Base-by-base conservation (phyloP, 2,888 invertebrate species). In the Ochropacha duplaris region DNA sequence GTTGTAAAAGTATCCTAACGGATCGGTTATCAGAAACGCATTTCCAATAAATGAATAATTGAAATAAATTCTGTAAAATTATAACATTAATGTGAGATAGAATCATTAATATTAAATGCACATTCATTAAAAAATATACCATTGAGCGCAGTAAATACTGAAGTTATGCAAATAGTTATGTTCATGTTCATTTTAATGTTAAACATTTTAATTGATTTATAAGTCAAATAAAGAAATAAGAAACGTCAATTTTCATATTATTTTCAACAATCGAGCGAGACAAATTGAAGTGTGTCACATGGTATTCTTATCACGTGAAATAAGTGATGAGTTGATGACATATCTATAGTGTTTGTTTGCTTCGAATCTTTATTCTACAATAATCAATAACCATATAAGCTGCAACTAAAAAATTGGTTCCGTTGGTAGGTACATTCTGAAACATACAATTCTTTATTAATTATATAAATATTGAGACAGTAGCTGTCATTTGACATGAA, bases 261-360 rank as follows among this genome's bases (percentile, higher is more conserved):
- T 62, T 64, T 57, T 44, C 19, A 65, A 57, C 22, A 58, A 56
- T 12, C 52, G 39, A 26, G 24, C 56, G 36, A 63, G 76, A 74
- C 31, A 31, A 2, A 64, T 69, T 75, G 65, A 72, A 72, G 73
- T 73, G 71, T 65, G 61, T 69, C 67, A 70, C 60, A 67, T 69
- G 60, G 59, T 31, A 22, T 50, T 31, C 44, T 59, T 62, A 70
- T 75, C 74, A 73, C 62, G 65, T 66, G 73, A 65, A 56, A 28
- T 49, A 49, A 49, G 56, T 50, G 12, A 39, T 54, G 44, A 49
- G 49, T 55, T 50, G 12, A 39, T 54, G 44, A 19, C 39, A 44
- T 44, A 44, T 44, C 39, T 44, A 19, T 44, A 44, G 39, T 19
- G 19, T 44, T 16, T 44, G 39, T 44, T 39, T 39, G 16, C 39